Percentiles rank a stretch among this genome's conserved stretches.
These are phyloP conservation scores for Phrynocephalus guinanensis DNA, from an alignment of 2,797 vertebrate genomes.

Conservation along the genomic window DNA sequence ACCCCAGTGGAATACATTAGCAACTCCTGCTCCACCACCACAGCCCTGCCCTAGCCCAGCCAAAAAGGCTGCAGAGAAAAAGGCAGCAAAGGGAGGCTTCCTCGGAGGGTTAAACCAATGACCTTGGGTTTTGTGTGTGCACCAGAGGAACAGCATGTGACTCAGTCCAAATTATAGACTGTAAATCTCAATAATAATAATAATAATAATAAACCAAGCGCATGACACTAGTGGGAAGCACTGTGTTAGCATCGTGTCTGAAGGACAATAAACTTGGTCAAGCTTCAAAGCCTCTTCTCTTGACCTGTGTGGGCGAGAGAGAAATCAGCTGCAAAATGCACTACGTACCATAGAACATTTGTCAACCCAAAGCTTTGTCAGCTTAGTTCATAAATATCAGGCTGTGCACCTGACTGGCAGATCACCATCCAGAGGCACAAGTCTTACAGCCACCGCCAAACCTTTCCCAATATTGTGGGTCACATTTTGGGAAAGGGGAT, in stretches of 20 bases:
- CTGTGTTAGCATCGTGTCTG: not conserved
- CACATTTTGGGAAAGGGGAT: not conserved
- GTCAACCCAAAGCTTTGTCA: not conserved
- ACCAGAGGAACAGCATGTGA: too few relatives aligned
- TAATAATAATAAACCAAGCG: not conserved
- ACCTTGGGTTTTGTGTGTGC: not conserved
- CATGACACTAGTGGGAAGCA: fast-evolving
- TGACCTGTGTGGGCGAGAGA: not conserved
- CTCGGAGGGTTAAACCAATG: fast-evolving
- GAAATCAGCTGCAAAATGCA: not conserved
- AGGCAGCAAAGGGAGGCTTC: not conserved
- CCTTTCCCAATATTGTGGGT: not conserved
- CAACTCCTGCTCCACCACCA: not conserved
- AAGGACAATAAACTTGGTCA: not conserved
- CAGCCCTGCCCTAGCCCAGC: not conserved
- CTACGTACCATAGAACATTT: not conserved
- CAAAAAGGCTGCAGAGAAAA: not conserved
- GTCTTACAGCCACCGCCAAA: not conserved
- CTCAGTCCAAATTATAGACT: not conserved
- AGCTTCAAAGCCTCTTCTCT: not conserved
- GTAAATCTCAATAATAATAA: too few relatives aligned
- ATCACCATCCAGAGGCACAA: not conserved
- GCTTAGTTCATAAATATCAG: not conserved
- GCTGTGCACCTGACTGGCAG: not conserved
- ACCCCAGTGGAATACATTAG: not conserved